Base-by-base conservation (phyloP, 2,797 vertebrate species). In the Muscicapa comitata region DNA sequence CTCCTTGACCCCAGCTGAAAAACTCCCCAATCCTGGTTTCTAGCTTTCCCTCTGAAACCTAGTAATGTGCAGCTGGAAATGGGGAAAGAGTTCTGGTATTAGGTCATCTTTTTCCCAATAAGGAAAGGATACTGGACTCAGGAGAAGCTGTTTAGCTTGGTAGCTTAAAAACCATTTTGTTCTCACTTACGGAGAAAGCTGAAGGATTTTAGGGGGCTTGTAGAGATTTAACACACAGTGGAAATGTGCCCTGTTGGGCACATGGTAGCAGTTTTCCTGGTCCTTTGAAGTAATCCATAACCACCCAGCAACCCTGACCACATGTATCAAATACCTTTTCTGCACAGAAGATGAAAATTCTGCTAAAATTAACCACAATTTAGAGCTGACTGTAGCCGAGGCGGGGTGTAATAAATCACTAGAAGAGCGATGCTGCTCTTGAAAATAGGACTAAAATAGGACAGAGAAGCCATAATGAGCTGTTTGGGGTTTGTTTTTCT, bases 401-500 rank as follows among this genome's bases (percentile, higher is more conserved):
- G 79, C 4, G 4, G 73, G 29, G 53, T 79, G 86, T 76, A 93
- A 96, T 95, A 96, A 96, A 96, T 94, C 95, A 96, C 85, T 74
- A 43, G 62, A 90, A 70, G 55, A 95, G 72, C 6, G 7, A 91
- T 88, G 91, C 85, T 90, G 76, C 87, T 50, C 75, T 95, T 95
- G 87, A 88, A 90, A 95, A 86, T 55, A 94, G 80, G 89, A 86
- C 88, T 92, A 89, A 96, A 95, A 96, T 92, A 96, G 95, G 94
- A 78, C 73, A 91, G 76, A 92, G 80, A 40, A 88, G 50, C 93
- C 87, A 84, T 84, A 91, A 95, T 72, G 90, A 91, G 82, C 85
- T 96, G 88, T 37, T 95, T 93, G 9, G 92, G 73, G 43, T 86
- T 94, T 95, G 87, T 97, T 97, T 92, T 96, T 78, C 89, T 94